Base-by-base conservation (phyloP, 1,140 invertebrate species). In the Stegodyphus dumicola region DNA sequence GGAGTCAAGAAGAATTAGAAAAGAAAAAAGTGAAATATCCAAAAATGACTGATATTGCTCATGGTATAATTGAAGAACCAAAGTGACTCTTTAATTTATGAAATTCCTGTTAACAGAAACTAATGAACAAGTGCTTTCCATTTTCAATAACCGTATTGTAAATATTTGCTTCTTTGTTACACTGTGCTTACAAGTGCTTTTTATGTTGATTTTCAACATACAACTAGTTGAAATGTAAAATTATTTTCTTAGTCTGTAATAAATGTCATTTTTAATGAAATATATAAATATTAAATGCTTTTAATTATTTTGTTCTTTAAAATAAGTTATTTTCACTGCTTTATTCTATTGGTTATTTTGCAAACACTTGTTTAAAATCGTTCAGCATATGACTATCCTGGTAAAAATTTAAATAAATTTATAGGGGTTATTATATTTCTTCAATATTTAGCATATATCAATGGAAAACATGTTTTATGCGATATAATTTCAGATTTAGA, bases 1-100 rank as follows among this genome's bases (percentile, higher is more conserved):
- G 97, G 97, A 95, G 96, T 2, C 97, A 99, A 90, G 95, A 96
- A 87, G 96, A 99, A 90, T 91, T 99, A 2, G 97, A 98, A 90
- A 97, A 95, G 89, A 97, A 97, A 89, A 97, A 97, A 91, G 94
- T 96, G 2, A 96, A 95, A 90, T 98, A 97, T 90, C 96, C 96
- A 2, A 96, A 96, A 91, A 97, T 98, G 95, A 95, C 94, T 15
- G 95, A 98, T 89, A 91, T 98, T 18, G 94, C 95, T 56, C 70
- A 69, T 75, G 87, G 87, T 15, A 54, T 73, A 5, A 83, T 87
- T 17, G 95, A 96, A 87, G 93, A 93, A 86, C 92, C 94, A 85
- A 95, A 95, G 92, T 95, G 88, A 89, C 33, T 10, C 1, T 51
- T 0, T 77, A 49, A 49, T 13, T 77, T 52, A 13, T 10, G 53